These are phyloP conservation scores for Neoaliturus tenellus DNA, from an alignment of 2,888 invertebrate species.

Conservation along the genomic window DNA sequence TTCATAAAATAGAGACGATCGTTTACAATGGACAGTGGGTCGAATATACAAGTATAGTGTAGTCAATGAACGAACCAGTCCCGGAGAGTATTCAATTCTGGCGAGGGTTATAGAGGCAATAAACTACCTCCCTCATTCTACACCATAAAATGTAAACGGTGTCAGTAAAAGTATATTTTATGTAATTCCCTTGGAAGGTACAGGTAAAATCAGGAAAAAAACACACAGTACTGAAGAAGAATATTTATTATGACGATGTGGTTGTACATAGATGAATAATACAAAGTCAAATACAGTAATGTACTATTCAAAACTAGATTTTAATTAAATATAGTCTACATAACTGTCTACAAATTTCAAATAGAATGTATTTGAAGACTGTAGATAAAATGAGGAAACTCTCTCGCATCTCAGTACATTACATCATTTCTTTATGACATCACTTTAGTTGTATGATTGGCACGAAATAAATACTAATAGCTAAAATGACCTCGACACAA, in stretches of 20 bases:
- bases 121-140: no score
- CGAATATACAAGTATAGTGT: no score
- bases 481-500: constrained; percentile 4
- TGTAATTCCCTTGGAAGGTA: no score
- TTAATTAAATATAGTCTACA: neutral
- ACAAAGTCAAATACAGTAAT: neutral
- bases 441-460: neutral
- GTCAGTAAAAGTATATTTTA: no score
- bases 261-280: constrained; percentile 2
- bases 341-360: neutral
- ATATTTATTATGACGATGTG: constrained; percentile 27
- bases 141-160: no score
- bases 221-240: constrained; percentile 19
- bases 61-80: no score
- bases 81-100: no score
- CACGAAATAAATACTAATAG: neutral
- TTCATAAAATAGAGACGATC: no score
- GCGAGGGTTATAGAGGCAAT: no score
- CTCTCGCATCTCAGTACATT: neutral
- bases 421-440: neutral
- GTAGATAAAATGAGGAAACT: neutral
- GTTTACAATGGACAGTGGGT: no score
- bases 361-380: neutral
- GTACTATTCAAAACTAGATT: neutral
- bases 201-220: neutral